phyloP scores from a whole-genome alignment of 2,113 vertebrate species.

The Eira barbara region DNA sequence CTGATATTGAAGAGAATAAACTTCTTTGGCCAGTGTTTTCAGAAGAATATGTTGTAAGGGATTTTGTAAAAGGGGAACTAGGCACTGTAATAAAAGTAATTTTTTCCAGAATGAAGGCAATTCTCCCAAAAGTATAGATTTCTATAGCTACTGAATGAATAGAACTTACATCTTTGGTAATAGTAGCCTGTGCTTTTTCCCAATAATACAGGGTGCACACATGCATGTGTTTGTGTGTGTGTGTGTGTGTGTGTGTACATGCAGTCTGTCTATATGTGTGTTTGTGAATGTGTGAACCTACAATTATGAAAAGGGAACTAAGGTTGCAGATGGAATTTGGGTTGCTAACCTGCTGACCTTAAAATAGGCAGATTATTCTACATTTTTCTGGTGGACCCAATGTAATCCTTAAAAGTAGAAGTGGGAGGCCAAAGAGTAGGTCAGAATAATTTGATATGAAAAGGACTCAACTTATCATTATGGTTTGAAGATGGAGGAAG shows the following conservation, averaged over 20 bases:
- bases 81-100: neutral
- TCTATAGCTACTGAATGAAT: neutral
- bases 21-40: neutral
- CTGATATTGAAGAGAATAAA: neutral
- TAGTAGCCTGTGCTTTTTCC: neutral
- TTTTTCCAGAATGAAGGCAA: neutral
- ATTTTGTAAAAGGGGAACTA: neutral
- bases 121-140: neutral
- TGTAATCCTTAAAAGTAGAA: neutral
- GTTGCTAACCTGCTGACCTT: neutral
- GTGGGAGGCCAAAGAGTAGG: neutral
- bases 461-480: neutral
- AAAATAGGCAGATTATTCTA: neutral
- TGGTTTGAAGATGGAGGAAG: neutral
- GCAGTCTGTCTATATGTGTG: neutral
- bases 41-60: neutral
- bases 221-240: neutral
- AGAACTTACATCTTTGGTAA: neutral
- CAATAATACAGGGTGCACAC: neutral
- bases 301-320: neutral
- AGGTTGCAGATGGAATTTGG: neutral
- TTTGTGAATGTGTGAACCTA: neutral
- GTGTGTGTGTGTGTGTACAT: too few species aligned
- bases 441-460: neutral
- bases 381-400: neutral